A percentile compares a stretch with the other conserved stretches of the same genome.
These are phyloP conservation scores for Phylloscopus whistleri DNA, from an alignment of 2,113 vertebrate genomes.

Conservation along the genomic window DNA sequence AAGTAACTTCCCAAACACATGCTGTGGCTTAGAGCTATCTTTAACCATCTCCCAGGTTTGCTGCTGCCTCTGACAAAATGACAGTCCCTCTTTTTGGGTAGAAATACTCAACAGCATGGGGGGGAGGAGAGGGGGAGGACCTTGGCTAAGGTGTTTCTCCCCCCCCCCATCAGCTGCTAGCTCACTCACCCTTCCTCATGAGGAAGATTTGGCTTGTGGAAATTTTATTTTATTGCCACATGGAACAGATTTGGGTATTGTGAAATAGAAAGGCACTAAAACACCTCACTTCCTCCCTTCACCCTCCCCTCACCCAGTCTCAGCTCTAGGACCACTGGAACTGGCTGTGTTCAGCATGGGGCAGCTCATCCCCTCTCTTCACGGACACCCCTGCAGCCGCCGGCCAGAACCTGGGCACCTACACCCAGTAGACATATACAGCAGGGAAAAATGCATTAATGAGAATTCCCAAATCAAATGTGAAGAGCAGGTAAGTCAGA, in stretches of 20 bases:
- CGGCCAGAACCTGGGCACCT: neutral
- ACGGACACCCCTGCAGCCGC: neutral
- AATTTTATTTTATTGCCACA: neutral
- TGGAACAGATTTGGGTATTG: neutral
- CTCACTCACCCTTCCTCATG: neutral
- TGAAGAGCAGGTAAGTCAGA: neutral
- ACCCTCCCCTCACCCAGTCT: rapidly evolving
- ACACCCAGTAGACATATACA: rapidly evolving
- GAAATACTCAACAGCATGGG: neutral
- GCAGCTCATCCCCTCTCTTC: neutral
- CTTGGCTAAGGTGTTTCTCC: neutral
- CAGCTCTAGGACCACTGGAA: rapidly evolving
- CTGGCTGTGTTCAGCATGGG: rapidly evolving
- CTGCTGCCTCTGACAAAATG: neutral
- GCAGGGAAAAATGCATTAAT: neutral
- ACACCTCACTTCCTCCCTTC: neutral
- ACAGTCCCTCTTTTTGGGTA: neutral
- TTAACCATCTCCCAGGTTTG: neutral
- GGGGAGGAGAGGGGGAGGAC: rapidly evolving
- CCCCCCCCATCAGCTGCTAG: rapidly evolving
- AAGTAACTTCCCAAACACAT: neutral
- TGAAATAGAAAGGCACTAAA: neutral
- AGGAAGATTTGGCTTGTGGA: neutral
- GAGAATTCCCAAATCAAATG: neutral
- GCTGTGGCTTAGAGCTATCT: neutral